Evolutionary conservation across 2,113 vertebrate genomes (phyloP), one percentile per base, ranked within the genome.

Genomic region (Xiphias gladius): DNA sequence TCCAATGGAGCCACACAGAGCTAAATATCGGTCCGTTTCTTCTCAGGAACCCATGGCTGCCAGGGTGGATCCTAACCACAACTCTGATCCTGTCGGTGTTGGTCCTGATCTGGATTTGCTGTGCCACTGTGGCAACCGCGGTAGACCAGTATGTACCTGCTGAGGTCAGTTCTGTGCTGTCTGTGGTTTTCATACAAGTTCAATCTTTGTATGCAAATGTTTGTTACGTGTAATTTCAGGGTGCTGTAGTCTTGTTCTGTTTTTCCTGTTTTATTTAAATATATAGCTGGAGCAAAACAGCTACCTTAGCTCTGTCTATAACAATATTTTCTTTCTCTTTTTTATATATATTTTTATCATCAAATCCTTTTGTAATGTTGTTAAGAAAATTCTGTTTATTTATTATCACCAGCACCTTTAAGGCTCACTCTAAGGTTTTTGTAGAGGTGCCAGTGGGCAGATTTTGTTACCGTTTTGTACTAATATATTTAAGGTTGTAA

Each of bases 41-140:
- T 13, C 16, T 54, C 79, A 99, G 98, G 93, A 99, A 97, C 92
- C 96, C 95, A 0, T 96, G 96, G 95, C 86, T 96, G 5, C 95
- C 98, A 22, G 96, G 97, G 1, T 99, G 98, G 97, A 98, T 99
- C 91, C 94, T 99, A 65, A 98, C 97, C 37, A 97, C 95, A 52
- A 99, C 98, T 0, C 94, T 99, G 0, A 87, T 99, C 80, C 95
- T 99, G 57, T 99, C 98, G 0, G 96, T 98, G 75, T 84, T 98
- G 92, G 98, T 99, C 24, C 93, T 99, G 69, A 97, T 99, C 78
- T 99, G 98, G 98, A 99, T 99, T 88, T 99, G 98, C 89, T 99
- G 98, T 83, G 97, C 97, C 0, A 98, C 98, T 28, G 96, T 99
- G 85, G 98, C 97, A n/a, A 99, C 98, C 20, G 98, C 98, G 75